Evolutionary conservation across 2,888 invertebrate species (phyloP), one percentile per base, ranked within the genome.

Genomic region (Aspidiotus rigidus): DNA sequence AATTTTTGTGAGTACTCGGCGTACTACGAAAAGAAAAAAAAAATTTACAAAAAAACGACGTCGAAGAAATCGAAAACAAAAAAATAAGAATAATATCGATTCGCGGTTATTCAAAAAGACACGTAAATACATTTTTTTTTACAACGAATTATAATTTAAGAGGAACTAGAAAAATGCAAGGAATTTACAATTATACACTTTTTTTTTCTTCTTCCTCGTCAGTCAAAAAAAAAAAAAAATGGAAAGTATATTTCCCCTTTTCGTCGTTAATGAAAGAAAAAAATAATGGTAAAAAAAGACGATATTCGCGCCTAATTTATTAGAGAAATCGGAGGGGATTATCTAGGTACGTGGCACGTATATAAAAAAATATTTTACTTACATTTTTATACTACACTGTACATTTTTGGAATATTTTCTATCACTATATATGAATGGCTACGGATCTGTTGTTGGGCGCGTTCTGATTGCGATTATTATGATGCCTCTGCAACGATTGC

Each of bases 371-470:
- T 16, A n/a, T 15, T 16, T 56, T 56, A 17, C 56, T n/a, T 7
- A n/a, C 16, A 16, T 10, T n/a, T n/a, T 15, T n/a, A n/a, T 16
- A 16, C 10, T 56, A 59, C 59, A 59, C 59, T 17, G 7, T 59
- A 59, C 28, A 59, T 39, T 39, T 55, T 55, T 9, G 49, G 16
- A 60, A 67, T n/a, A 57, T 44, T 44, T 57, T 57, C 60, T 28
- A 67, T n/a, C 59, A 72, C 73, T 74, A 87, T 78, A 89, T 89
- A 80, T 89, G 89, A 78, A 89, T 89, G 78, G 89, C 88, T 76
- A 88, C 86, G 66, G 86, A 86, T 74, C 87, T 82, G 60, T 85
- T 81, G 57, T 67, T 67, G n/a, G 64, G 56, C n/a, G 60, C 85
- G 81, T 73, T 82, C 82, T 71, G 83, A 83, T 73, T 79, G 75